Evolutionary conservation across 2,797 vertebrate species (phyloP).

Genomic region (Pipistrellus pipistrellus): DNA sequence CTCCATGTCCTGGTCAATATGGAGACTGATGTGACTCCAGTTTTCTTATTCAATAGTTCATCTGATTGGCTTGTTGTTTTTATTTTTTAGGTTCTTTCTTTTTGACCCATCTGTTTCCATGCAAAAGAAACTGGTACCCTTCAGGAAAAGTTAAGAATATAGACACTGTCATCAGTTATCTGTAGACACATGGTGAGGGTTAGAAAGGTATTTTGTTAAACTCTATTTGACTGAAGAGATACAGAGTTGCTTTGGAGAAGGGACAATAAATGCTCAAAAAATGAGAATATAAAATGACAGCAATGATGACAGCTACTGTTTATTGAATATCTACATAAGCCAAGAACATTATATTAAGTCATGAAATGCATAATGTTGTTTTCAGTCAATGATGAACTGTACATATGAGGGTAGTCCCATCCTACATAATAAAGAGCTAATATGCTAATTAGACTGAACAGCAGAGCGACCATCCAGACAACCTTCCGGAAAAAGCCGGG

Average conservation of each 20-base stretch:
- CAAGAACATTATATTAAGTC: neutral
- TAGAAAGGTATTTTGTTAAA: conserved; percentile 1
- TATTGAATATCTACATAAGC: neutral
- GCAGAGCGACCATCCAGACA: too few relatives aligned
- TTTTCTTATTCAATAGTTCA: neutral
- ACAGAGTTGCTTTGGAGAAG: neutral
- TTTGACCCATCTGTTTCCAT: neutral
- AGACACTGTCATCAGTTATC: neutral
- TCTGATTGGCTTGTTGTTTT: neutral
- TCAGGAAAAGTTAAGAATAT: neutral
- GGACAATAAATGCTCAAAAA: neutral
- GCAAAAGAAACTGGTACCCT: neutral
- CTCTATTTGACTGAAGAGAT: conserved; percentile 9
- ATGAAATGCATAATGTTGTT: neutral
- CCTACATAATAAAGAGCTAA: too few relatives aligned
- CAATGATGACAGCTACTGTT: neutral
- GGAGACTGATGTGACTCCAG: neutral
- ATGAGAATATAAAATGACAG: neutral
- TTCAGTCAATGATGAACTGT: neutral
- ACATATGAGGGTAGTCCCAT: neutral
- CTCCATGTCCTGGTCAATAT: neutral
- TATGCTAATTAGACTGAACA: too few relatives aligned
- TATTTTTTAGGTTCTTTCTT: neutral
- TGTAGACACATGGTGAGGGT: neutral
- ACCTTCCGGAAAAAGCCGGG: too few relatives aligned